Base-by-base conservation (phyloP, 2,888 invertebrate genomes). In the Troides oblongomaculatus region DNA sequence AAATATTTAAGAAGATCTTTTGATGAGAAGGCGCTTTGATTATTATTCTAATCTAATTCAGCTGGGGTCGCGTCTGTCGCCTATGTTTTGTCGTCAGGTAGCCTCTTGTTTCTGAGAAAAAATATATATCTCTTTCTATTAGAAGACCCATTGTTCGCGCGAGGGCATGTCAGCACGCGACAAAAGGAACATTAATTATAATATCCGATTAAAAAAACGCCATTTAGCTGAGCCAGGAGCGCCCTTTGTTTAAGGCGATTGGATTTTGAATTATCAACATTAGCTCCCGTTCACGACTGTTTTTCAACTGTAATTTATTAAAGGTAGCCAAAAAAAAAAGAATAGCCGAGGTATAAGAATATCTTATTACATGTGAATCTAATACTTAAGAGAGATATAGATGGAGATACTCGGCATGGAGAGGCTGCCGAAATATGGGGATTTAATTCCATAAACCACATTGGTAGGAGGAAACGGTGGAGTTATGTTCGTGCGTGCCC, bases 131-230 rank as follows among this genome's bases (percentile, higher is more conserved):
- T 92, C 87, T 86, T 85, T 90, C 89, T 91, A 92, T 90, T 89
- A 91, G 89, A 91, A 87, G 86, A 87, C 86, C 92, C 86, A 92
- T 92, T 92, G 92, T 92, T 92, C 88, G 89, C 87, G 89, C 90
- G 87, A 88, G 90, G 91, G 89, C 86, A 87, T 86, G 92, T 90
- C 92, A 92, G 89, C 91, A 90, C 92, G 92, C 88, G 91, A 90
- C 92, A 92, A 92, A 93, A 92, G 90, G 87, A 87, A 92, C 93
- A 93, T 93, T 93, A 93, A 93, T 93, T 93, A 93, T 93, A 93
- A 92, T 93, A 93, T 93, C 93, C 92, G 93, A 93, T 93, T 93
- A 92, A 92, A 93, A 21, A 93, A 92, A 87, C 86, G 87, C 87
- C 90, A 92, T 92, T 92, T 90, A 92, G 90, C 84, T 83, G 85